These are phyloP conservation scores for Mus spretus DNA, from an alignment of 2,797 vertebrate genomes.

Conservation along the genomic window DNA sequence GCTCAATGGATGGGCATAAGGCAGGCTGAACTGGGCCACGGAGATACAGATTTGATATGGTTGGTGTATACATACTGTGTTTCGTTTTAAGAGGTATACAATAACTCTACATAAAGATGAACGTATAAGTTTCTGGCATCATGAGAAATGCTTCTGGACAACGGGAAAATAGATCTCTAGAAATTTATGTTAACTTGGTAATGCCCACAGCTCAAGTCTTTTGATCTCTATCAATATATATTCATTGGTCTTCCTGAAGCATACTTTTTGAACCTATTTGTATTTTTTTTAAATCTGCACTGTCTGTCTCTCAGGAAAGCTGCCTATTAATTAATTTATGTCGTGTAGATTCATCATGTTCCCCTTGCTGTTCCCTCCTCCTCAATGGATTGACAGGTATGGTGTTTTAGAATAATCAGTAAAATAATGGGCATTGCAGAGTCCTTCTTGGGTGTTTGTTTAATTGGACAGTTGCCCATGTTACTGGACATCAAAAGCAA, in stretches of 20 bases:
- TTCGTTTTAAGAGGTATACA: constrained; percentile 26
- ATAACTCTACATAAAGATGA: constrained; percentile 28
- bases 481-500: constrained; percentile 74
- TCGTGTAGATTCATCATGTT: constrained; percentile 33
- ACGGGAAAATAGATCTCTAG: constrained; percentile 42
- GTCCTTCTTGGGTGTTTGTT: constrained; percentile 72
- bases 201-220: constrained; percentile 16
- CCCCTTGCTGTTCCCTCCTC: constrained; percentile 33
- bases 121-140: constrained; percentile 30
- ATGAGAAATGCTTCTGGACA: constrained; percentile 30
- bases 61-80: constrained; percentile 19
- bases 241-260: not conserved
- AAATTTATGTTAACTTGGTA: constrained; percentile 28
- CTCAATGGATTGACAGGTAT: constrained; percentile 38
- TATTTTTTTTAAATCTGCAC: constrained; percentile 54
- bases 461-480: constrained; percentile 72
- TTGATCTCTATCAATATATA: not conserved
- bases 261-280: constrained; percentile 52
- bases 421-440: constrained; percentile 75
- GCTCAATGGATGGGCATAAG: not conserved
- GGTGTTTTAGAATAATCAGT: constrained; percentile 67
- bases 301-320: not conserved
- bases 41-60: constrained; percentile 26
- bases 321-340: constrained; percentile 1
- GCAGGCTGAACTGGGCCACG: not conserved